Percentiles rank a stretch among this genome's conserved stretches.
These are phyloP conservation scores for Fistularia commersonii DNA, from an alignment of 2,797 vertebrate genomes.

Conservation along the genomic window DNA sequence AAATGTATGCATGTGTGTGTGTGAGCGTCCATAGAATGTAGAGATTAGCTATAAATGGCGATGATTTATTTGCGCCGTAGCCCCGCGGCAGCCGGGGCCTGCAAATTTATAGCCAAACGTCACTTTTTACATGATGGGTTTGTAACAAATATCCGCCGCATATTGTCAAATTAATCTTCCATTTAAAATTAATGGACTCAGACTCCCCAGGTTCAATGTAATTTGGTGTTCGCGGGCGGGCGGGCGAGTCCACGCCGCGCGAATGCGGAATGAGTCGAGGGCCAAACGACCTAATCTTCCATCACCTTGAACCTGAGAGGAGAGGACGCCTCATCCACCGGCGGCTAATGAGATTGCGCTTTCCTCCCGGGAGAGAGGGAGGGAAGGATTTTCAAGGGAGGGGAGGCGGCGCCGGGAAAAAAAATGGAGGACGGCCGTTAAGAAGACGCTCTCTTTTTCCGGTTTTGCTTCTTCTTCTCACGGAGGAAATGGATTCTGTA, in stretches of 20 bases:
- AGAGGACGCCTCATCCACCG: slow-evolving; percentile 94
- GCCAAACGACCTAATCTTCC: slow-evolving; percentile 98
- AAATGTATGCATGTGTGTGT: slow-evolving; percentile 11
- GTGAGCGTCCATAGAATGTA: slow-evolving; percentile 75
- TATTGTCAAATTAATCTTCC: slow-evolving; percentile 99
- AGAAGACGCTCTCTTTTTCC: slow-evolving; percentile 35
- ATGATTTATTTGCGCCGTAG: slow-evolving; percentile 88
- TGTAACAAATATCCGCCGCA: slow-evolving; percentile 99
- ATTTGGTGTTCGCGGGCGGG: slow-evolving; percentile 97
- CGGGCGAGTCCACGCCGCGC: slow-evolving; percentile 79
- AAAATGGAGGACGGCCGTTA: slow-evolving; percentile 43
- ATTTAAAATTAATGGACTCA: slow-evolving; percentile 99
- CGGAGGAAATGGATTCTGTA: slow-evolving; percentile 91
- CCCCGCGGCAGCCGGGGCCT: slow-evolving; percentile 80
- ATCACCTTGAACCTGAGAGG: slow-evolving; percentile 99
- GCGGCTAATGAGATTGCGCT: slow-evolving; percentile 97
- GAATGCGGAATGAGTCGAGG: slow-evolving; percentile 93
- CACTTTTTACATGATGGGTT: slow-evolving; percentile 99
- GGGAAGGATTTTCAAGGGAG: slow-evolving; percentile 39
- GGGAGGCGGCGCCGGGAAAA: slow-evolving; percentile 32
- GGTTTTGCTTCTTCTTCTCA: background rate
- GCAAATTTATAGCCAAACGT: slow-evolving; percentile 95
- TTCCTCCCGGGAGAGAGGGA: slow-evolving; percentile 83
- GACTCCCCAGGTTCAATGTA: slow-evolving; percentile 99
- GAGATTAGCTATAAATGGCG: slow-evolving; percentile 88